Percentiles rank a stretch among this genome's conserved stretches.
Conservation (phyloP, 2,888 invertebrate genomes). For the Apotomis turbidana region DNA sequence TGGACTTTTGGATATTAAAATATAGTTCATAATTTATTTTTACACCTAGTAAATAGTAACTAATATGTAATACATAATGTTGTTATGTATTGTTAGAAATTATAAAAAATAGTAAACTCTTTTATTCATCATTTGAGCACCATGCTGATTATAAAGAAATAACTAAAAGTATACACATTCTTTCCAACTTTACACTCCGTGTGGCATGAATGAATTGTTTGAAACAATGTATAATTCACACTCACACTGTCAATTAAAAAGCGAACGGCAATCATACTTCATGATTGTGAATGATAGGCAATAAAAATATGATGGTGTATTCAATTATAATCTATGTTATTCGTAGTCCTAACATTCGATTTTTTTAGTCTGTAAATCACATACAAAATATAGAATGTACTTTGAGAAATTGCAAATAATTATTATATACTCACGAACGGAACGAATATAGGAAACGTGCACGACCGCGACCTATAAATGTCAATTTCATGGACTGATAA, state of each 20-base stretch:
- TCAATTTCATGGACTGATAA: too few species aligned
- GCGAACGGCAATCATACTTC: not conserved
- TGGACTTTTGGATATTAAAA: constrained; percentile 42
- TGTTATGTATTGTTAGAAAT: constrained; percentile 37
- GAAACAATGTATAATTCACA: not conserved
- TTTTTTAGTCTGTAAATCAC: constrained; percentile 5
- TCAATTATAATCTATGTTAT: not conserved
- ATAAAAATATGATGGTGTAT: constrained; percentile 1
- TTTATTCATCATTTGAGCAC: constrained; percentile 46
- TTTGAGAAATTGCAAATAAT: not conserved
- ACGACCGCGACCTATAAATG: too few species aligned
- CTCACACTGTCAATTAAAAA: constrained; percentile 7
- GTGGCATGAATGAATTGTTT: not conserved
- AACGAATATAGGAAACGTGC: too few species aligned
- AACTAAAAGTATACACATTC: not conserved
- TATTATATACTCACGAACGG: not conserved
- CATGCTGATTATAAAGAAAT: constrained; percentile 31
- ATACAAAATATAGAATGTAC: not conserved
- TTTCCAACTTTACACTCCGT: not conserved
- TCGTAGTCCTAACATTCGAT: not conserved
- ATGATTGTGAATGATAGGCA: not conserved
- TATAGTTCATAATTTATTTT: constrained; percentile 39
- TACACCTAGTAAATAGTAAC: constrained; percentile 32
- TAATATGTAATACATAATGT: constrained; percentile 35
- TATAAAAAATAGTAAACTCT: constrained; percentile 35